Evolutionary conservation across 2,113 vertebrate species (phyloP), one percentile per base, ranked within the genome.

Genomic region (Accipiter virgatus): DNA sequence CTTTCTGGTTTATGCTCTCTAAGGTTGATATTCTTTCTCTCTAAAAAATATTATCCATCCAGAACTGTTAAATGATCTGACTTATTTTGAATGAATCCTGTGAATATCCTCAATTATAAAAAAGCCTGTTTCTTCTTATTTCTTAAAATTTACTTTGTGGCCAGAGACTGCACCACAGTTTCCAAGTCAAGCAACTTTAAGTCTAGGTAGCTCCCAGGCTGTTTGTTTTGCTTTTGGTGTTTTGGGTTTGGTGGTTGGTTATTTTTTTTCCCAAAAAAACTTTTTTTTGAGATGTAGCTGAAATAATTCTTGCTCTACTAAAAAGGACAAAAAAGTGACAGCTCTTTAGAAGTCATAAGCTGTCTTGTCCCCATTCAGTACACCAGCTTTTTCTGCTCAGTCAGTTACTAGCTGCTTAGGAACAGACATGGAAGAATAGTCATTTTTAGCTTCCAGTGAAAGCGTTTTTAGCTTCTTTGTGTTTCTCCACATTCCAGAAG

Each of bases 171-270:
- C 55, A 80, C 38, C 53, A 47, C 75, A 96, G 81, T 92, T 90
- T 92, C 85, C 80, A 97, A 52, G 94, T 90, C 95, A 97, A 97
- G 14, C 56, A 96, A 90, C 43, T 95, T 92, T 77, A 93, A 94
- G 66, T 34, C 8, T 90, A 93, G 40, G 71, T 81, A 95, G 36
- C 8, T 52, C 45, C 27, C 86, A 95, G 83, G 62, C 5, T 42
- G 59, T 53, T 53, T 71, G 20, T 9, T 89, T 95, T 81, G 18
- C 13, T 71, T 85, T 10, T 59, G 22, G 31, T 80, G 73, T 16
- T 73, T 72, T 47, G 20, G 27, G 19, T 86, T 80, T 66, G 7
- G 9, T 65, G 4, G 9, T 21, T 80, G 7, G 2, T 23, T 1
- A 11, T n/a, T 17, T 27, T 36, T 36, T 42, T 87, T 47, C 7